Evolutionary conservation across 2,797 vertebrate species (phyloP).

Genomic region (Channa striata): DNA sequence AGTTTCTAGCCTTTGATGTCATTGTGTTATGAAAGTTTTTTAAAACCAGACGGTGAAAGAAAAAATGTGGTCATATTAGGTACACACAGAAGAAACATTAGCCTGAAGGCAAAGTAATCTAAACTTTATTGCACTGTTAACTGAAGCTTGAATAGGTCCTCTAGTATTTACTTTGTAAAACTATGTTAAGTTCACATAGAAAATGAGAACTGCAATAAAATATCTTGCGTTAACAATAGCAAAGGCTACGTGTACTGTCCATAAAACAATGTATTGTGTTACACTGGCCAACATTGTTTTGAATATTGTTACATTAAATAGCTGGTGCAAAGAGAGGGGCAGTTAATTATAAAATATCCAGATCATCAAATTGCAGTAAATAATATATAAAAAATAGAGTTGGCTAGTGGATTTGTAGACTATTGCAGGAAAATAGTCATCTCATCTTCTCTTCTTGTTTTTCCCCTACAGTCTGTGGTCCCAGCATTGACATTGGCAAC

Average conservation of each 20-base stretch:
- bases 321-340: not conserved
- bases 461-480: conserved; percentile 89
- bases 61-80: conserved; percentile 10
- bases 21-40: conserved; percentile 22
- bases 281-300: conserved; percentile 16
- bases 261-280: conserved; percentile 42
- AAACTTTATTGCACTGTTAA: conserved; percentile 49
- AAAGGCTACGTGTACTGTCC: conserved; percentile 61
- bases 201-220: conserved; percentile 54
- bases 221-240: conserved; percentile 54
- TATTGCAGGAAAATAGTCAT: not conserved
- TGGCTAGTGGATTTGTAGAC: not conserved
- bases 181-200: conserved; percentile 35
- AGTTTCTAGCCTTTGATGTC: conserved; percentile 30
- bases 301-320: conserved; percentile 5
- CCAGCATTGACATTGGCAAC: conserved; percentile 95
- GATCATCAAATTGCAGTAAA: not conserved
- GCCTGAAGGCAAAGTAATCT: conserved; percentile 23
- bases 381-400: no score
- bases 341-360: conserved; percentile 8
- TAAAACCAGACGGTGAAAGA: conserved; percentile 32
- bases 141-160: conserved; percentile 44
- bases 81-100: conserved; percentile 45
- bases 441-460: conserved; percentile 12
- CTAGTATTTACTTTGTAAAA: conserved; percentile 58